Conservation (phyloP, 1,140 invertebrate genomes). For the Venturia canescens region DNA sequence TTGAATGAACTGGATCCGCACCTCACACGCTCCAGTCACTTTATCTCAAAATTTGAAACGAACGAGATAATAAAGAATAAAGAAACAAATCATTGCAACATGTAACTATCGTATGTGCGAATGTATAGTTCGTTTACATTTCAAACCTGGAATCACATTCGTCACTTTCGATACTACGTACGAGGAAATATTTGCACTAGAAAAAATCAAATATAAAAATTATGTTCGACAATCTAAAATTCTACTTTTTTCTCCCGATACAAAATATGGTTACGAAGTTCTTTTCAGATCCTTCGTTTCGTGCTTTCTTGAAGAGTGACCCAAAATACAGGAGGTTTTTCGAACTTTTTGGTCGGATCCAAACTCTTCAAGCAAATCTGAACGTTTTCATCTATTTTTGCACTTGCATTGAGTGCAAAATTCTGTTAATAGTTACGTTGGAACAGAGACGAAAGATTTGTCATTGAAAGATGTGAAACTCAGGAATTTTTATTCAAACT, state of each 20-base stretch:
- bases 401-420: no score
- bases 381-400: no score
- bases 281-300: no score
- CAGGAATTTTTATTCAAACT: slow-evolving; percentile 17
- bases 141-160: background rate
- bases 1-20: background rate
- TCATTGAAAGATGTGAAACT: slow-evolving; percentile 4
- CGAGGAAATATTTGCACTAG: no score
- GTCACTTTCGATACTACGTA: background rate
- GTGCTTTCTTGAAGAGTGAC: no score
- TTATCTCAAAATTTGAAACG: background rate
- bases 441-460: background rate
- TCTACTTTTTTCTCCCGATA: no score
- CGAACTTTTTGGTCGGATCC: no score
- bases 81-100: background rate
- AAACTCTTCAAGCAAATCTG: no score
- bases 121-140: slow-evolving; percentile 6
- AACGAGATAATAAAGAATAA: background rate
- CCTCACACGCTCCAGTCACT: background rate
- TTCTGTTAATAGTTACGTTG: background rate
- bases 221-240: no score
- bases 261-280: no score
- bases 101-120: background rate
- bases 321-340: no score
- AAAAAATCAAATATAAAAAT: no score